Conservation (phyloP, 2,113 vertebrate genomes). For the Larimichthys crocea region DNA sequence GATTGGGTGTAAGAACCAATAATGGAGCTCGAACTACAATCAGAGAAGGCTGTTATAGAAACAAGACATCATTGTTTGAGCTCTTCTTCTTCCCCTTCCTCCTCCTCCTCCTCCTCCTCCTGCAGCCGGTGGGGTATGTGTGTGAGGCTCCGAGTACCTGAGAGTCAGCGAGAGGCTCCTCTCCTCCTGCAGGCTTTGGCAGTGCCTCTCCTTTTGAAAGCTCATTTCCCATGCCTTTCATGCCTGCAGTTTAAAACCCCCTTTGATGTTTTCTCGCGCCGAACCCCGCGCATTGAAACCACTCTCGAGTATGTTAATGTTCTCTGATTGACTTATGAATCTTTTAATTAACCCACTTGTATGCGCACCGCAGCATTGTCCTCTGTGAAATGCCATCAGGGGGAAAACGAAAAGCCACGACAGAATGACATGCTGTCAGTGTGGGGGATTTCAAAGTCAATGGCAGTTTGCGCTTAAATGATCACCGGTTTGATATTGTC, state of each 20-base stretch:
- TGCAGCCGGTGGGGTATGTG: slow-evolving; percentile 31
- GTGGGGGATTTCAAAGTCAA: slow-evolving; percentile 57
- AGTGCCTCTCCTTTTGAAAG: slow-evolving; percentile 55
- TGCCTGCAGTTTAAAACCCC: slow-evolving; percentile 64
- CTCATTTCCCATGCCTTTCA: slow-evolving; percentile 80
- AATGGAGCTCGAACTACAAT: neutral
- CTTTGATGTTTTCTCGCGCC: slow-evolving; percentile 80
- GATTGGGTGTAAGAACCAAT: neutral
- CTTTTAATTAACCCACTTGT: slow-evolving; percentile 80
- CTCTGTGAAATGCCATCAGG: slow-evolving; percentile 67
- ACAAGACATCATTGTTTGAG: slow-evolving; percentile 30
- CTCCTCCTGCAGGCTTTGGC: slow-evolving; percentile 65
- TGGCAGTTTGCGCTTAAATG: slow-evolving; percentile 34
- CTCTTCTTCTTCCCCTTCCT: neutral
- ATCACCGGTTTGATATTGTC: slow-evolving; percentile 57
- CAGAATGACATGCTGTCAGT: slow-evolving; percentile 54
- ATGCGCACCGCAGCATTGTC: slow-evolving; percentile 58
- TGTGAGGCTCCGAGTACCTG: slow-evolving; percentile 53
- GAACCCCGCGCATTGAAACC: slow-evolving; percentile 59
- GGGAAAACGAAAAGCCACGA: slow-evolving; percentile 40
- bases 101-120: neutral
- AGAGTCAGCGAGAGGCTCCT: slow-evolving; percentile 51
- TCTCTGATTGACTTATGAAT: slow-evolving; percentile 75
- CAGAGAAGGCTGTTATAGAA: slow-evolving; percentile 5
- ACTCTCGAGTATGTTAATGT: slow-evolving; percentile 70